Conservation (phyloP, 2,888 invertebrate species). For the Hedychridium roseum region DNA sequence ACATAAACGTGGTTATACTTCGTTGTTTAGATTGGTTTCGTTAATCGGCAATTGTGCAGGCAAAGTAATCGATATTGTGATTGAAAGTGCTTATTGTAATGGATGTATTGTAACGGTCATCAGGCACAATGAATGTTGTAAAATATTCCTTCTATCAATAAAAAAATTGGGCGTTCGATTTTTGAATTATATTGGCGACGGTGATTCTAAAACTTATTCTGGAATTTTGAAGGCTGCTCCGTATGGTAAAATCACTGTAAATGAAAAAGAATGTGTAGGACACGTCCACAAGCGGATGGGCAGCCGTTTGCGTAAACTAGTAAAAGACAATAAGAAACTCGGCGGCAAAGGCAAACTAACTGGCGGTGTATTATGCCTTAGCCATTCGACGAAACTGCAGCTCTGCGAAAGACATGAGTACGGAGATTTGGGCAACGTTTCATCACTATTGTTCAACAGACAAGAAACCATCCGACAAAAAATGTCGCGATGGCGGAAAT, state of each 20-base stretch:
- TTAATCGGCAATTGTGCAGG: slow-evolving; percentile 13
- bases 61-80: slow-evolving; percentile 12
- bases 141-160: slow-evolving; percentile 13
- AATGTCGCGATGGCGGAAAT: slow-evolving; percentile 13
- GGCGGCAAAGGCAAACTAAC: slow-evolving; percentile 25
- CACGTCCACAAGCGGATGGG: slow-evolving; percentile 22
- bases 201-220: slow-evolving; percentile 17
- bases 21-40: slow-evolving; percentile 1
- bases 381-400: slow-evolving; percentile 19
- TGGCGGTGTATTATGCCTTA: slow-evolving; percentile 25
- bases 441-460: slow-evolving; percentile 18
- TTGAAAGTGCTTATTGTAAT: no score
- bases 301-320: slow-evolving; percentile 17
- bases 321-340: slow-evolving; percentile 15
- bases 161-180: slow-evolving; percentile 7
- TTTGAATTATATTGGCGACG: slow-evolving; percentile 12
- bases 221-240: slow-evolving; percentile 13
- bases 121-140: no score
- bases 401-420: slow-evolving; percentile 26
- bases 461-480: slow-evolving; percentile 12
- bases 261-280: slow-evolving; percentile 23
- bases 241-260: slow-evolving; percentile 10
- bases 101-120: no score
- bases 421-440: slow-evolving; percentile 30
- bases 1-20: slow-evolving; percentile 20